Percentiles rank a stretch among this genome's conserved stretches.
These are phyloP conservation scores for Plecturocebus donacophilus DNA, from an alignment of 2,113 vertebrate genomes.

Conservation along the genomic window DNA sequence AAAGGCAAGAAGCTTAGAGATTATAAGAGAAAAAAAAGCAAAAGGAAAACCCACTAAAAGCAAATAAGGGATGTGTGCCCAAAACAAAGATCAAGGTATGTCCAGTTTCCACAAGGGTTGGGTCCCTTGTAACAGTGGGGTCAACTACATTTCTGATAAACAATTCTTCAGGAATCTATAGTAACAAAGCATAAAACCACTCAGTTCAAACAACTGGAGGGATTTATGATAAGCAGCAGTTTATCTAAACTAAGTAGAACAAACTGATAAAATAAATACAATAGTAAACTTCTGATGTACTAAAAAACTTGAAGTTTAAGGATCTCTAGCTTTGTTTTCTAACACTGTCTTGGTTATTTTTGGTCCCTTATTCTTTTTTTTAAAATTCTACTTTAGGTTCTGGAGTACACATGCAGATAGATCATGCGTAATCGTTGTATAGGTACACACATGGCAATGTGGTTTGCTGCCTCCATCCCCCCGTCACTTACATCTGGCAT, in stretches of 20 bases:
- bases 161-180: background rate
- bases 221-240: background rate
- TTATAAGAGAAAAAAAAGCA: background rate
- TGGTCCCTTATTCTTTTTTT: background rate
- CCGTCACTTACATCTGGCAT: no score
- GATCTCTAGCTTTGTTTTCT: background rate
- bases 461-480: no score
- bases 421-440: no score
- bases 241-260: background rate
- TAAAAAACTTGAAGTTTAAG: background rate
- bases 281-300: background rate
- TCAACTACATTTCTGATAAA: background rate
- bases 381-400: no score
- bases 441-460: no score
- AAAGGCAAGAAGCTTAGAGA: background rate
- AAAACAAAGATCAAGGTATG: background rate
- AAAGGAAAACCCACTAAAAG: constrained; percentile 12
- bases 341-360: background rate
- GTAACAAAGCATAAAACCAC: background rate
- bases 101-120: background rate
- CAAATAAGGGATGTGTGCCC: background rate
- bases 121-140: no score
- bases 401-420: no score
- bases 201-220: background rate
- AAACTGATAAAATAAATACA: background rate